Evolutionary conservation across 2,113 vertebrate genomes (phyloP), one percentile per base, ranked within the genome.

Genomic region (Brienomyrus longianalis): DNA sequence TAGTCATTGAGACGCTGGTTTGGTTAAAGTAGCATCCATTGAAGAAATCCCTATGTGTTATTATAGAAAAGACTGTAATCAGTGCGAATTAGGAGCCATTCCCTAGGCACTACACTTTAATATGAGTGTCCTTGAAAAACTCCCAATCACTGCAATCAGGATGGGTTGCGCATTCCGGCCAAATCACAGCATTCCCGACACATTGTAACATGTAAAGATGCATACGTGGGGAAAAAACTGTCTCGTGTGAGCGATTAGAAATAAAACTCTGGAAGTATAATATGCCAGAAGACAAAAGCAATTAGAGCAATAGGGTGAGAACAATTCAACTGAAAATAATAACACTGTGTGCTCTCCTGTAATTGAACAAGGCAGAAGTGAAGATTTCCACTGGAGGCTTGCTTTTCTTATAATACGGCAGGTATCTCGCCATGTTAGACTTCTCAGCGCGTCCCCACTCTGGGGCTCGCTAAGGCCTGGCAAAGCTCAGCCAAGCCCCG

Each of bases 361-460:
- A 80, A 88, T 77, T 50, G 47, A 50, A 47, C 21, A 35, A 56
- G 86, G 70, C 70, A 50, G 35, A 86, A 35, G 51, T 88, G 21
- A 62, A 62, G 56, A 62, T 80, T 86, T 52, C 88, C 83, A 56
- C 85, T 88, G 54, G 51, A 88, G 70, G 88, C 83, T 74, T 4
- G 4, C 52, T 31, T 84, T 39, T 39, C 50, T 6, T 89, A 51
- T 89, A 90, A 87, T 84, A 85, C 59, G n/a, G 50, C 27, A 45
- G 39, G 88, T 83, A 21, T 77, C n/a, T 56, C 45, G 66, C 31
- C 8, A n/a, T 89, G 84, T 70, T 91, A 19, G 70, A 39, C 39
- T 45, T 88, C 83, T 86, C 56, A 17, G 4, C 19, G 7, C 27
- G 59, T 91, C 56, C 45, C 89, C 48, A 74, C 90, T 90, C 70